Base-by-base conservation (phyloP, 2,797 vertebrate genomes). In the Myotis pilosus region DNA sequence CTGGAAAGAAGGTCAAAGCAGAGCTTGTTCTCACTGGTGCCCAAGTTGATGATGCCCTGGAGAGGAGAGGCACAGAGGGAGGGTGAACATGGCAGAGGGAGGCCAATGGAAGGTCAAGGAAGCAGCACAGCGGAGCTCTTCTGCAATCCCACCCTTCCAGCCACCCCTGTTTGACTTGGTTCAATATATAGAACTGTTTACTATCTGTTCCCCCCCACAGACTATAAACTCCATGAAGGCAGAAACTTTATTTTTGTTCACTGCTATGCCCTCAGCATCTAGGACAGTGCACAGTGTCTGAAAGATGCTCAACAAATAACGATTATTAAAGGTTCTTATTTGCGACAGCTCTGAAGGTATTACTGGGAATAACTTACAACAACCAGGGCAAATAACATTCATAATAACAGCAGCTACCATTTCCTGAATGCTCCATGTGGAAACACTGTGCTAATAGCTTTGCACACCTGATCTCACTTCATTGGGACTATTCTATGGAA, bases 1-100 rank as follows among this genome's bases (percentile, higher is more conserved):
- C 98, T 98, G 64, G 99, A 99, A 87, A 99, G 98, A 92, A 99
- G 98, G 97, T 99, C 99, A 96, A 98, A 98, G 97, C 99, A 99
- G 23, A 99, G 98, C 96, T 99, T 99, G 98, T 99, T 99, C 97
- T 99, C 99, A 96, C 99, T 99, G 93, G 99, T 99, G 69, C 99
- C 99, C 96, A 99, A 96, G 97, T 99, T 99, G 97, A 99, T 98
- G 94, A 99, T 98, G 49, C 99, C 99, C 99, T 99, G 95, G 87
- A 95, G 74, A 92, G 23, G 44, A 92, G 71, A 96, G 76, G 95
- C 1, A 97, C 66, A 82, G 62, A 87, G 78, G 28, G 33, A 79
- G 47, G 0, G 33, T 93, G 28, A 93, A 57, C 38, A 33, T 4
- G 30, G 55, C 11, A 51, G 51, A 87, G 12, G 6, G 36, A 1